phyloP scores from a whole-genome alignment of 2,888 invertebrate genomes.

The Dynastes hyllus region DNA sequence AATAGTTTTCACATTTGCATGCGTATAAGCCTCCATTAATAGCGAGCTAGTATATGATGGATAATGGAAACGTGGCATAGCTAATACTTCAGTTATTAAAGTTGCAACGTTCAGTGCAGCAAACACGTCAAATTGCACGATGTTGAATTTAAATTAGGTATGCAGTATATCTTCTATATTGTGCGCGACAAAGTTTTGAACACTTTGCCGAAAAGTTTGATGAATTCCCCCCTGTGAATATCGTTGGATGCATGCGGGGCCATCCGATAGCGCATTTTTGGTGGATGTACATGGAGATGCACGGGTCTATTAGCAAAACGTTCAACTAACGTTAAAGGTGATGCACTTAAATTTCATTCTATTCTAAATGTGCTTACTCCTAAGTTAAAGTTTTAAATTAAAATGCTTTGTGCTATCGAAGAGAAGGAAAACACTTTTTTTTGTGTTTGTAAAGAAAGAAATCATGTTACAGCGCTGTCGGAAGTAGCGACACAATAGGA shows the following conservation, averaged over 20 bases:
- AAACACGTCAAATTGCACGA: slow-evolving; percentile 13
- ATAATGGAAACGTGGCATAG: slow-evolving; percentile 17
- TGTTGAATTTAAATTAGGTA: slow-evolving; percentile 36
- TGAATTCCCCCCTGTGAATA: slow-evolving; percentile 12
- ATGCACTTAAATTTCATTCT: not conserved
- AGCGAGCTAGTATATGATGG: not conserved
- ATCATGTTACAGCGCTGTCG: too few species aligned
- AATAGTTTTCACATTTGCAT: not conserved
- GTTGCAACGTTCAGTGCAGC: slow-evolving; percentile 11
- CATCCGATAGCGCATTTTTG: not conserved
- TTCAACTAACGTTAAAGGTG: not conserved
- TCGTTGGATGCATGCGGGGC: not conserved
- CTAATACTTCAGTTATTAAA: slow-evolving; percentile 38
- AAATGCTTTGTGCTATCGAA: not conserved
- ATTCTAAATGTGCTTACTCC: slow-evolving; percentile 5
- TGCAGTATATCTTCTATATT: slow-evolving; percentile 27
- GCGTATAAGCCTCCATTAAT: slow-evolving; percentile 17
- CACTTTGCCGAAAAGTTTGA: slow-evolving; percentile 31
- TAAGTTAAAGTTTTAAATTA: slow-evolving; percentile 33
- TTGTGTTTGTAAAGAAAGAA: too few species aligned
- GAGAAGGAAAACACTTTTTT: too few species aligned
- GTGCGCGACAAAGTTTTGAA: slow-evolving; percentile 30
- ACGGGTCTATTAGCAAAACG: slow-evolving; percentile 24
- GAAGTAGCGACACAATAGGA: too few species aligned
- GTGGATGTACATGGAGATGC: not conserved